These are phyloP conservation scores for Drosophila bifasciata DNA, from an alignment of 1,140 invertebrate species.

Conservation along the genomic window DNA sequence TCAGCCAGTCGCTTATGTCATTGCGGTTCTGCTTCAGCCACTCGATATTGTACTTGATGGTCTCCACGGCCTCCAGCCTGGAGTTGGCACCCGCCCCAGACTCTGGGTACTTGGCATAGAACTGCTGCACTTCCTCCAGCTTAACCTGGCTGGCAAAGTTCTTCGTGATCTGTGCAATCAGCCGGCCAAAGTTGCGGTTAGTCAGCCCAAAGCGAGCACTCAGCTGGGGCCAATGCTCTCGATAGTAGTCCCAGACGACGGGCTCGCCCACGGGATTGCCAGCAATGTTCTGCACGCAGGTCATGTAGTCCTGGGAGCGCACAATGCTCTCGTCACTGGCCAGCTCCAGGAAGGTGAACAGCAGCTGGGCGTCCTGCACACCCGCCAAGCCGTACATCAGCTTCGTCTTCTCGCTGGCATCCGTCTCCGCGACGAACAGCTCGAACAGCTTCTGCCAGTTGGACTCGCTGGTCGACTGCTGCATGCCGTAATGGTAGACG, in stretches of 20 bases:
- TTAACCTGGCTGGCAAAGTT: constrained; percentile 89
- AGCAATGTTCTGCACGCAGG: constrained; percentile 88
- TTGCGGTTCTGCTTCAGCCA: constrained; percentile 87
- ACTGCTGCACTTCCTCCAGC: constrained; percentile 90
- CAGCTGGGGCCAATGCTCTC: constrained; percentile 89
- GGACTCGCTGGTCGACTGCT: constrained; percentile 80
- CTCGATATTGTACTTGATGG: constrained; percentile 91
- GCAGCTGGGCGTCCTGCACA: constrained; percentile 86
- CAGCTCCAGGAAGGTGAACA: constrained; percentile 86
- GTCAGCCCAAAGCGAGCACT: constrained; percentile 91
- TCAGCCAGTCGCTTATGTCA: constrained; percentile 86
- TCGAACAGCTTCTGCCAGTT: constrained; percentile 92
- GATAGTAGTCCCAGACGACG: constrained; percentile 93
- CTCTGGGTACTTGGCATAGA: constrained; percentile 92
- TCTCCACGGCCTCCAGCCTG: constrained; percentile 90
- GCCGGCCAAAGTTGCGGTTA: constrained; percentile 90
- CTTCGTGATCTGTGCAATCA: constrained; percentile 89
- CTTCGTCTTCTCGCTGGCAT: constrained; percentile 90
- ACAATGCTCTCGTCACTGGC: constrained; percentile 90
- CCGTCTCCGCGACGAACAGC: constrained; percentile 88
- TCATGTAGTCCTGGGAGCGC: constrained; percentile 93
- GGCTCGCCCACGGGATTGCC: constrained; percentile 89
- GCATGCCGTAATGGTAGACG: constrained; percentile 89
- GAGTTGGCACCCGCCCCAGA: constrained; percentile 91
- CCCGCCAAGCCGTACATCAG: constrained; percentile 89